Base-by-base conservation (phyloP, 2,888 invertebrate species). In the Trissoscelio sp. region DNA sequence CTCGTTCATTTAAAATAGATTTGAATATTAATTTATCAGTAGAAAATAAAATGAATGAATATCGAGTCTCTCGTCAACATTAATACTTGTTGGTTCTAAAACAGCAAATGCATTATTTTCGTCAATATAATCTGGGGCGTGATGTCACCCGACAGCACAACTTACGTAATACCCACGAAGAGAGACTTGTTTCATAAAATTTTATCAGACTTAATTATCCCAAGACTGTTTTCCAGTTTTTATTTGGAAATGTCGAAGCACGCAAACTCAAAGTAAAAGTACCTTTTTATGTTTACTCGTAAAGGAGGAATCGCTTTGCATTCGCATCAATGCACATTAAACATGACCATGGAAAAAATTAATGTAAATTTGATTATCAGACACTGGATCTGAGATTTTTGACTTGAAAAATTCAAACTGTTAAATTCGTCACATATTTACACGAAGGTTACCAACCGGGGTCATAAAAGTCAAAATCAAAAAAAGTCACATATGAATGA, bases 121-220 rank as follows among this genome's bases (percentile, higher is more conserved):
- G 44, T 28, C 16, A 44, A 44, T 46, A 14, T 62, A 64, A 48
- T 12, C 18, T 48, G 42, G 53, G 39, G n/a, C 42, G 39, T 67
- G 53, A 53, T 28, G 67, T 67, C 67, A 67, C 6, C n/a, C 16
- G n/a, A n/a, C 37, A n/a, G 20, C n/a, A 18, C 20, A 16, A 39
- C n/a, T 67, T 51, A 67, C 24, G 53, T 64, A 67, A 67, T 7
- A 16, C 0, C 16, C 16, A 18, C 20, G 24, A 64, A 5, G 37
- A 48, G 31, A 18, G 20, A 28, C 55, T 53, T 55, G 20, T 51
- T 51, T 67, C 34, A 67, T 39, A 53, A 53, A 67, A 55, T 67
- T 39, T 37, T 37, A 55, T 42, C 67, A n/a, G 9, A 16, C 28
- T 55, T 42, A 42, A 67, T 51, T 53, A 67, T 42, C 14, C 42